Evolutionary conservation across 2,888 invertebrate species (phyloP), one percentile per base, ranked within the genome.

Genomic region (Nemotelus nigrinus): DNA sequence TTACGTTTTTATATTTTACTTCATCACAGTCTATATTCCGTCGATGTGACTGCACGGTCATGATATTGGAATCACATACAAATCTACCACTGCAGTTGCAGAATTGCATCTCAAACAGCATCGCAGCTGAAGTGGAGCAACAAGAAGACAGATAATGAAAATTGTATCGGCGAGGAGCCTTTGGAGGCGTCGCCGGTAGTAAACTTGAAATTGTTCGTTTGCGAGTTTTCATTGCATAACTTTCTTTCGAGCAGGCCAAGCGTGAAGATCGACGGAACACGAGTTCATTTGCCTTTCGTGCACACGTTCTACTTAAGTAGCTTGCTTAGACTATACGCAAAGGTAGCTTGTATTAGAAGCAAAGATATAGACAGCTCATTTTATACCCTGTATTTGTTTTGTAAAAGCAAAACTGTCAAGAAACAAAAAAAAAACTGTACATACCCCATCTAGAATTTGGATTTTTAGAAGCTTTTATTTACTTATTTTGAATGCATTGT

Each of bases 201-300:
- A 74, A 74, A 63, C 74, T 74, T 74, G 74, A 74, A 74, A 74
- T 74, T 25, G 48, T 74, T 74, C 43, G 45, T 57, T 43, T n/a
- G 48, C 60, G 60, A 60, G 48, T 60, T 74, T 48, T 63, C 63
- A 41, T 74, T 74, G 74, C 74, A 74, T 74, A 74, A 74, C 74
- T 74, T 74, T 74, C 74, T 74, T 74, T 72, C 43, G 53, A 53
- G 3, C 8, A 50, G 50, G 55, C 70, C 70, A 70, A 55, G 55
- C 70, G 55, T 70, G 25, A 53, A 70, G 70, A 53, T 70, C 70
- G 55, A 70, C 41, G 10, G 55, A 53, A 53, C 70, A 55, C 41
- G 47, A 70, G 70, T 70, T 70, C 70, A 53, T 55, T 70, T 70
- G 55, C 70, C 70, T 55, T 39, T 50, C 44, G 70, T 41, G 70